These are phyloP conservation scores for Xestobium rufovillosum DNA, from an alignment of 2,888 invertebrate species.

Conservation along the genomic window DNA sequence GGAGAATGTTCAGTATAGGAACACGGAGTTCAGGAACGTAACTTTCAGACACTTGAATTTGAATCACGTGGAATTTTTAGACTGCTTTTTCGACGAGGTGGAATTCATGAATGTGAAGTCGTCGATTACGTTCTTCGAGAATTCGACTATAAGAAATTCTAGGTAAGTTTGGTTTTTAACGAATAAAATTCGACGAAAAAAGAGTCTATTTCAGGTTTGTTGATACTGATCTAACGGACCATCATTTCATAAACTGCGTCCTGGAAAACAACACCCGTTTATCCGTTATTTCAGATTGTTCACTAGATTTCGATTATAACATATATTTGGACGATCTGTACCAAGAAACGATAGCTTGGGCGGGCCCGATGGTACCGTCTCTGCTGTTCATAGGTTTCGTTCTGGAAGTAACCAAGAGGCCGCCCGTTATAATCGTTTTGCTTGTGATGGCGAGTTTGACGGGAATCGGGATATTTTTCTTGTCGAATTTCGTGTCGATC, in stretches of 20 bases:
- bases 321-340: constrained; percentile 49
- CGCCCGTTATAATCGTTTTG: constrained; percentile 34
- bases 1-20: constrained; percentile 56
- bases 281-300: constrained; percentile 40
- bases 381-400: constrained; percentile 40
- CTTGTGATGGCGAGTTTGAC: constrained; percentile 42
- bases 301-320: constrained; percentile 49
- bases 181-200: no score
- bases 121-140: constrained; percentile 58
- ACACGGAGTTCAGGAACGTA: constrained; percentile 55
- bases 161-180: constrained; percentile 43
- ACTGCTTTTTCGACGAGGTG: constrained; percentile 61
- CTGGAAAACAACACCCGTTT: constrained; percentile 49
- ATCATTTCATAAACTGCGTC: constrained; percentile 54
- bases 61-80: constrained; percentile 63
- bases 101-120: constrained; percentile 66
- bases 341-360: constrained; percentile 38
- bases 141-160: constrained; percentile 54
- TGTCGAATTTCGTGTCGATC: constrained; percentile 40
- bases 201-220: constrained; percentile 48
- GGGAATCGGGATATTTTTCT: constrained; percentile 48
- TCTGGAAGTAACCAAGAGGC: constrained; percentile 33
- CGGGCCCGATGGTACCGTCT: constrained; percentile 44
- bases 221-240: constrained; percentile 56
- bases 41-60: constrained; percentile 61